Percentiles rank a stretch among this genome's conserved stretches.
phyloP scores from a whole-genome alignment of 2,888 invertebrate genomes.

The Drosophila niveifrons region DNA sequence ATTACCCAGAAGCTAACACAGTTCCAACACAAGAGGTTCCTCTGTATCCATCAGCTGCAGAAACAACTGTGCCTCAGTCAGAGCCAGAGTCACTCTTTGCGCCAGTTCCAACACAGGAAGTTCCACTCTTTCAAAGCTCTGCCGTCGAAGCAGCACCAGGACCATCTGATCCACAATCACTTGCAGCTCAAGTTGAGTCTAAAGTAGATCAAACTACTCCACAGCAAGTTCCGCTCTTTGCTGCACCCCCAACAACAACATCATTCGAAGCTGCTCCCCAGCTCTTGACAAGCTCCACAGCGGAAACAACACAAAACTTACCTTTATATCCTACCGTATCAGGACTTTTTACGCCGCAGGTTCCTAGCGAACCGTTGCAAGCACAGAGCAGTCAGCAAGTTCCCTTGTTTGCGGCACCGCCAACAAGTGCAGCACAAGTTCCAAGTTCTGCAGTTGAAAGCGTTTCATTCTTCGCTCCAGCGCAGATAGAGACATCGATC shows the following conservation, averaged over 20 bases:
- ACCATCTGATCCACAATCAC: constrained; percentile 8
- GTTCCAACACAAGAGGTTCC: not conserved
- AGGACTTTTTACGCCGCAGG: constrained; percentile 32
- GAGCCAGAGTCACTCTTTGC: not conserved
- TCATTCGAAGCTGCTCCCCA: not conserved
- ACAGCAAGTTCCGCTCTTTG: constrained; percentile 32
- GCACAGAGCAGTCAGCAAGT: not conserved
- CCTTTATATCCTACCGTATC: constrained; percentile 20
- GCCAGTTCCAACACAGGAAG: not conserved
- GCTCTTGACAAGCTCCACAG: constrained; percentile 1
- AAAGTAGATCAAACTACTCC: not conserved
- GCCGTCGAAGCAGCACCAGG: constrained; percentile 1
- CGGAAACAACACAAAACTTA: constrained; percentile 6
- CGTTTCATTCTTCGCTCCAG: constrained; percentile 16
- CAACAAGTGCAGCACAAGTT: constrained; percentile 9
- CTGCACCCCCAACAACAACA: constrained; percentile 29
- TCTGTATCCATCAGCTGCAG: not conserved
- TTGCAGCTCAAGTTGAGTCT: not conserved
- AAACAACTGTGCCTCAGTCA: not conserved
- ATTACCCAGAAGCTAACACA: too few relatives aligned
- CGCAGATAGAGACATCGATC: not conserved
- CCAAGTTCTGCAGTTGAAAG: not conserved
- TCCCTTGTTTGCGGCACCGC: constrained; percentile 17
- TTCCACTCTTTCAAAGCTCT: constrained; percentile 6
- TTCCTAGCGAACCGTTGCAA: not conserved